phyloP scores from a whole-genome alignment of 2,888 invertebrate genomes.

The Molanna angustata region DNA sequence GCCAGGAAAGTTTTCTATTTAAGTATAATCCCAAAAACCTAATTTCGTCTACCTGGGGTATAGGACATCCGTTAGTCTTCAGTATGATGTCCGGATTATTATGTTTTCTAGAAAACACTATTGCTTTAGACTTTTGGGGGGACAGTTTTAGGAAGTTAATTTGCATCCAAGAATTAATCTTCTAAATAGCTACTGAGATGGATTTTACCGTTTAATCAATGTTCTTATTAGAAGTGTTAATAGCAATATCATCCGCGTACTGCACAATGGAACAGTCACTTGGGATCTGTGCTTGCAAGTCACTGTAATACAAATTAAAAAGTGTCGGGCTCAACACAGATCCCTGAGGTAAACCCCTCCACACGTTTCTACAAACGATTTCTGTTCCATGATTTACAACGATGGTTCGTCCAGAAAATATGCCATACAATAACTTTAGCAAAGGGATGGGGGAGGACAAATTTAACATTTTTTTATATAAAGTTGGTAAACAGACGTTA shows the following conservation, averaged over 20 bases:
- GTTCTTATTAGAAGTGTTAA: background rate
- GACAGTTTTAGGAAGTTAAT: background rate
- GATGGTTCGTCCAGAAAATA: background rate
- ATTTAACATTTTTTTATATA: too few species aligned
- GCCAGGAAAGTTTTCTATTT: background rate
- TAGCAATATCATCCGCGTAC: background rate
- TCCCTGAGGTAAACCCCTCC: background rate
- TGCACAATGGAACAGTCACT: background rate
- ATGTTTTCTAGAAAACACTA: background rate
- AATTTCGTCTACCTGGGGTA: background rate
- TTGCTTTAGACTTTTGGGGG: background rate
- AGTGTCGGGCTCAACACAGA: background rate
- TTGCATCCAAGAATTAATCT: background rate
- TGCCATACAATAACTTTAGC: too few species aligned
- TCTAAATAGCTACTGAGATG: too few species aligned
- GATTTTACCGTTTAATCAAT: background rate
- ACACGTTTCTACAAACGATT: background rate
- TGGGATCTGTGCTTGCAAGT: background rate
- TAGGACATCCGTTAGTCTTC: background rate
- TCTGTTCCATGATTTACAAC: background rate
- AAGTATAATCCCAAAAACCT: background rate
- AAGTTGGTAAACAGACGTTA: too few species aligned
- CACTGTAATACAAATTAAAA: background rate
- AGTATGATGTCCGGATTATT: background rate
- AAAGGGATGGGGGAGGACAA: too few species aligned